Conservation (phyloP, 1,140 invertebrate genomes). For the Nymphalis io region DNA sequence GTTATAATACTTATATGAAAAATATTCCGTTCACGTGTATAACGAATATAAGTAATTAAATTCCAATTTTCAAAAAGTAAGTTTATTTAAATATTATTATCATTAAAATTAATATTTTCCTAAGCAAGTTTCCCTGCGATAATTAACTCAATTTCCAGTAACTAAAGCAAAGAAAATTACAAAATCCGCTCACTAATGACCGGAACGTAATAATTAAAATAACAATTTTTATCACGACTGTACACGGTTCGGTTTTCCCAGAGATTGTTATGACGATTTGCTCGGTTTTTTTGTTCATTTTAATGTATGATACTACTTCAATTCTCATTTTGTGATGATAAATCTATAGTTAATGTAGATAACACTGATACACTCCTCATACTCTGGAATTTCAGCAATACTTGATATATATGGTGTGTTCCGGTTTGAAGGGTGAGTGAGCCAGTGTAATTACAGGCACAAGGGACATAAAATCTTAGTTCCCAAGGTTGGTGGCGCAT, state of each 20-base stretch:
- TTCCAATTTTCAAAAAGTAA: background rate
- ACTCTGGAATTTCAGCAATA: no score
- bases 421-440: no score
- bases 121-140: background rate
- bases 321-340: no score
- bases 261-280: background rate
- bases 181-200: constrained; percentile 1
- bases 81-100: background rate
- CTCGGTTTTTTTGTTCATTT: background rate
- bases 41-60: no score
- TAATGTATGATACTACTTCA: no score
- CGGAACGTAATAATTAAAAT: constrained; percentile 8
- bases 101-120: constrained; percentile 4
- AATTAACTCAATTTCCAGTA: constrained; percentile 9
- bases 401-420: no score
- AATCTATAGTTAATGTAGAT: no score
- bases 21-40: no score
- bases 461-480: no score
- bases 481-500: no score
- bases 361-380: background rate
- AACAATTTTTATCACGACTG: constrained; percentile 11
- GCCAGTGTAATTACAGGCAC: no score
- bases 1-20: no score
- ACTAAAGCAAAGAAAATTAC: background rate
- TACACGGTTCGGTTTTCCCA: constrained; percentile 17